phyloP scores from a whole-genome alignment of 1,140 invertebrate genomes.

The Drosophila kurseongensis region DNA sequence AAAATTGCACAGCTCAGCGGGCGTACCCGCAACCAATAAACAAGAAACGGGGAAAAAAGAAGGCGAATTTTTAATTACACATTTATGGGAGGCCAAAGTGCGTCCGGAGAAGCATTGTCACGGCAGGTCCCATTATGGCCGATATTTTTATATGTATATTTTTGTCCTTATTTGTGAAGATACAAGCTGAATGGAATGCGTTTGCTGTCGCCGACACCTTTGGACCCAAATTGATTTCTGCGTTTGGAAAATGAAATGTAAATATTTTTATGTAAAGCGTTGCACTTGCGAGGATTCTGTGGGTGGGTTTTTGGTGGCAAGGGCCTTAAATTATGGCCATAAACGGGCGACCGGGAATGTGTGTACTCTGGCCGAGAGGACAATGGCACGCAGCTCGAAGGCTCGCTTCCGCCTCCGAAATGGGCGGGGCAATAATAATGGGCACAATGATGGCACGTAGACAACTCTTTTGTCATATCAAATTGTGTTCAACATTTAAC shows the following conservation, averaged over 20 bases:
- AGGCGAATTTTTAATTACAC: slow-evolving; percentile 71
- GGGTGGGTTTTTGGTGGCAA: slow-evolving; percentile 4
- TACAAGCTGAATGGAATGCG: slow-evolving; percentile 18
- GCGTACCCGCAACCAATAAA: slow-evolving; percentile 12
- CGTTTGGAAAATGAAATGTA: slow-evolving; percentile 57
- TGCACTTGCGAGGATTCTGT: slow-evolving; percentile 16
- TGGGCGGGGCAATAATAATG: slow-evolving; percentile 66
- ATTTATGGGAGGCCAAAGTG: slow-evolving; percentile 60
- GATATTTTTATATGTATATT: slow-evolving; percentile 11
- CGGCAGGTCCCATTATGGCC: slow-evolving; percentile 37
- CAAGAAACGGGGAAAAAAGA: slow-evolving; percentile 10
- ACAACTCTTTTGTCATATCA: slow-evolving; percentile 82
- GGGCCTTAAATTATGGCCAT: slow-evolving; percentile 65
- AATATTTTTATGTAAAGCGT: slow-evolving; percentile 61
- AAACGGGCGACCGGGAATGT: slow-evolving; percentile 14
- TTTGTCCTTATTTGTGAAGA: background rate
- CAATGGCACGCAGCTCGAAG: slow-evolving; percentile 53
- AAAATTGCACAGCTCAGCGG: slow-evolving; percentile 51
- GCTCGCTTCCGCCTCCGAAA: slow-evolving; percentile 39
- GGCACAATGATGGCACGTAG: slow-evolving; percentile 72
- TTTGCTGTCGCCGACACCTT: slow-evolving; percentile 64
- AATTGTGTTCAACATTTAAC: slow-evolving; percentile 81
- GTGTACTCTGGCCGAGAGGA: slow-evolving; percentile 39
- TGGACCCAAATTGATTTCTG: slow-evolving; percentile 68
- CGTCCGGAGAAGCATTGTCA: slow-evolving; percentile 20